Evolutionary conservation across 1,140 invertebrate species (phyloP), one percentile per base, ranked within the genome.

Genomic region (Berghia stephanieae): DNA sequence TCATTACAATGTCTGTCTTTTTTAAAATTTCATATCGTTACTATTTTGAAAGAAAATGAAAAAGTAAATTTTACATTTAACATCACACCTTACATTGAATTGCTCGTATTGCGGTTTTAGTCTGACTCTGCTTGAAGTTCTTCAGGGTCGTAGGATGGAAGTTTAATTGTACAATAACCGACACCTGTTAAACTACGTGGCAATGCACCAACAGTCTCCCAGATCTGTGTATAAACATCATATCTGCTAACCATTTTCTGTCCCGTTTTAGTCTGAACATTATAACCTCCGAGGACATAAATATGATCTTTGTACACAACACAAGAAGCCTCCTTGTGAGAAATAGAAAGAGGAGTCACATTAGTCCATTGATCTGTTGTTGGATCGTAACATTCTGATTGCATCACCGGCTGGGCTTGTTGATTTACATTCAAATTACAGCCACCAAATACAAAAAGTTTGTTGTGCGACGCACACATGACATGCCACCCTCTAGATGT

Each of bases 401-500:
- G 94, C 93, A 90, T 92, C 78, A 85, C 91, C 74, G 93, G 92
- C 76, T 94, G 89, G 36, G 92, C 93, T 79, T 94, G 93, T 86
- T 95, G 94, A 82, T 94, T 94, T 72, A 86, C 86, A 80, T 90
- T 89, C 36, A 90, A 81, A 78, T 87, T 89, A 78, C 94, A 94
- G 3, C 91, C 91, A 34, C 94, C 94, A 75, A 94, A 93, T 24
- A 95, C 93, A 86, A 93, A 94, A 2, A 95, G 87, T 84, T 94
- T 92, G 86, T 94, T 94, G 79, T 93, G 91, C 0, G 85, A 83
- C n/a, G 84, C 82, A 79, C 88, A 89, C 88, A 90, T 89, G 4
- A 88, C 88, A 75, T 90, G 89, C 89, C 89, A 90, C 49, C 88
- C 89, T n/a, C 89, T 80, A 34, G 88, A 85, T 10, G 87, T 86